Percentiles rank a stretch among this genome's conserved stretches.
Evolutionary conservation across 2,113 vertebrate genomes (phyloP).

Genomic region (Spea bombifrons): DNA sequence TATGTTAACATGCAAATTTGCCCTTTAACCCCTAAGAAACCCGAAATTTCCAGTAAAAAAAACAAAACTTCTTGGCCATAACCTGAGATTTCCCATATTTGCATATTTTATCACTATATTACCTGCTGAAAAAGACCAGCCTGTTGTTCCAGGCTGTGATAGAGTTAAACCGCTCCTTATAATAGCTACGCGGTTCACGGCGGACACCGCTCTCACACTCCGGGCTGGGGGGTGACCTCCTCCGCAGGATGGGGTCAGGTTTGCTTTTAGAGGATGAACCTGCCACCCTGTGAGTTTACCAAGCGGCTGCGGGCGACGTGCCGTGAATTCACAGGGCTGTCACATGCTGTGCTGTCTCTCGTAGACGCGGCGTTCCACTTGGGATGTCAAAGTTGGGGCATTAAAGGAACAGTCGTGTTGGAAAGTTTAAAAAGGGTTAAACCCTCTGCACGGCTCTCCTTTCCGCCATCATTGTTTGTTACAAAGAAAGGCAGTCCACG

Average conservation of each 20-base stretch:
- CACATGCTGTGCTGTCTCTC: conserved; percentile 1
- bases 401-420: no score
- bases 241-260: conserved; percentile 8
- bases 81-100: no score
- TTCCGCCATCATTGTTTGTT: no score
- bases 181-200: neutral
- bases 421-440: no score
- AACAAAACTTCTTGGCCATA: neutral
- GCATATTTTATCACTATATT: no score
- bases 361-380: neutral
- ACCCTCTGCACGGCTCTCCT: no score
- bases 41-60: neutral
- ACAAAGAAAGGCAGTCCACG: no score
- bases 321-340: conserved; percentile 20
- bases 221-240: neutral
- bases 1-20: no score
- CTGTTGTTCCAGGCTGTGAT: neutral
- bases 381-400: conserved; percentile 1
- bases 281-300: conserved; percentile 28
- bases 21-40: no score
- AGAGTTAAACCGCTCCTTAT: neutral
- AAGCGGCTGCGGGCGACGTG: conserved; percentile 18
- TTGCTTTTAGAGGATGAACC: conserved; percentile 33
- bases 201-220: conserved; percentile 8
- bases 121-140: no score